These are phyloP conservation scores for Cylloceria caligata DNA, from an alignment of 2,888 invertebrate species.

Conservation along the genomic window DNA sequence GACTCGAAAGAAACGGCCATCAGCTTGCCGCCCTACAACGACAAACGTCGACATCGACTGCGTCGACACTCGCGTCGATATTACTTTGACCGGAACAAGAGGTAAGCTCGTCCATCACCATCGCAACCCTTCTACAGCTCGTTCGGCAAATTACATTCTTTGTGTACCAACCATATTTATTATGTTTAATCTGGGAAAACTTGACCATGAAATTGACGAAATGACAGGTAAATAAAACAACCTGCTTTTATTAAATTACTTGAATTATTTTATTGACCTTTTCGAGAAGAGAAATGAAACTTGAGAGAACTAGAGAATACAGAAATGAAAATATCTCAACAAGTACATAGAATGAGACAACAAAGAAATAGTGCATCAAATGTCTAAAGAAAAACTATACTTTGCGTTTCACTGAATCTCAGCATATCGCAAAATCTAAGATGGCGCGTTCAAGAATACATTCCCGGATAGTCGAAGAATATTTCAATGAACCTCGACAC, in stretches of 20 bases:
- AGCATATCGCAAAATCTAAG: no score
- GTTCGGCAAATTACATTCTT: conserved; percentile 9
- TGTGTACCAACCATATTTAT: conserved; percentile 17
- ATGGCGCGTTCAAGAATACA: no score
- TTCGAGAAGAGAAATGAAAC: not conserved
- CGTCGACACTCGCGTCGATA: conserved; percentile 79
- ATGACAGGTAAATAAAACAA: conserved; percentile 1
- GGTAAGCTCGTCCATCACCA: conserved; percentile 73
- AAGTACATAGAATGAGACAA: no score
- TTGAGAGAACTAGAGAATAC: not conserved
- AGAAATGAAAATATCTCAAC: no score
- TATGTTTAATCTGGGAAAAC: conserved; percentile 11
- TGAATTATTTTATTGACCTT: not conserved
- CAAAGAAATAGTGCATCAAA: no score
- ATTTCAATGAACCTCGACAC: no score
- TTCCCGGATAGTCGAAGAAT: no score
- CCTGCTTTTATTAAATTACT: not conserved
- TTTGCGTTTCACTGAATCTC: no score
- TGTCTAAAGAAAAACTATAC: no score
- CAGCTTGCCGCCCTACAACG: conserved; percentile 69
- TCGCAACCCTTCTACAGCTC: not conserved
- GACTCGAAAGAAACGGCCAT: conserved; percentile 73
- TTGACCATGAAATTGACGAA: not conserved
- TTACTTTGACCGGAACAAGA: conserved; percentile 77
- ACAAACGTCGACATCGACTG: conserved; percentile 74